phyloP scores from a whole-genome alignment of 1,140 invertebrate genomes.

The Camponotus pennsylvanicus region DNA sequence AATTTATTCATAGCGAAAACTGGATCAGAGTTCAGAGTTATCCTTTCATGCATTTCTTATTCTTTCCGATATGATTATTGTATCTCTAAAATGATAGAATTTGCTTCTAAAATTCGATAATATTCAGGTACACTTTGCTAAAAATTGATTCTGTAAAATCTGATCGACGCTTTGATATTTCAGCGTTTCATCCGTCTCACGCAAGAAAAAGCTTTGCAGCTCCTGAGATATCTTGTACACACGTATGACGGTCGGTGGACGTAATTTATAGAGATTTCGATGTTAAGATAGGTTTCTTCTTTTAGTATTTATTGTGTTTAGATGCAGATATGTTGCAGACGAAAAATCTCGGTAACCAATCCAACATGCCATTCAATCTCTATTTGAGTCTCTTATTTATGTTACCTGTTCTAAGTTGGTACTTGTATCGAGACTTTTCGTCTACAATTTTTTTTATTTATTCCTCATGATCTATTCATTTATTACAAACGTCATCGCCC shows the following conservation, averaged over 20 bases:
- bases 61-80: background rate
- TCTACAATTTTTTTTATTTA: slow-evolving; percentile 16
- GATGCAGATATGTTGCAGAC: background rate
- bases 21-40: background rate
- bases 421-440: background rate
- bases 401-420: background rate
- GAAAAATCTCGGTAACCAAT: slow-evolving; percentile 27
- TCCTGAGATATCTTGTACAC: slow-evolving; percentile 9
- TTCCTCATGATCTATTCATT: slow-evolving; percentile 41
- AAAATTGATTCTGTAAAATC: background rate
- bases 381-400: background rate
- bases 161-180: background rate
- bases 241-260: slow-evolving; percentile 37
- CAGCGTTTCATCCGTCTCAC: background rate
- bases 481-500: slow-evolving; percentile 16
- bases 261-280: slow-evolving; percentile 62
- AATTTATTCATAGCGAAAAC: background rate
- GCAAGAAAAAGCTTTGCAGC: background rate
- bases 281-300: slow-evolving; percentile 48
- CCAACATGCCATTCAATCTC: background rate
- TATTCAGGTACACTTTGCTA: background rate
- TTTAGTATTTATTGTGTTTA: slow-evolving; percentile 59
- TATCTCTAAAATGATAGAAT: background rate
- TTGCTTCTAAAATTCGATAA: background rate
- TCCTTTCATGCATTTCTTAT: background rate